Conservation (phyloP, 1,140 invertebrate genomes). For the Hesperophylax magnus region DNA sequence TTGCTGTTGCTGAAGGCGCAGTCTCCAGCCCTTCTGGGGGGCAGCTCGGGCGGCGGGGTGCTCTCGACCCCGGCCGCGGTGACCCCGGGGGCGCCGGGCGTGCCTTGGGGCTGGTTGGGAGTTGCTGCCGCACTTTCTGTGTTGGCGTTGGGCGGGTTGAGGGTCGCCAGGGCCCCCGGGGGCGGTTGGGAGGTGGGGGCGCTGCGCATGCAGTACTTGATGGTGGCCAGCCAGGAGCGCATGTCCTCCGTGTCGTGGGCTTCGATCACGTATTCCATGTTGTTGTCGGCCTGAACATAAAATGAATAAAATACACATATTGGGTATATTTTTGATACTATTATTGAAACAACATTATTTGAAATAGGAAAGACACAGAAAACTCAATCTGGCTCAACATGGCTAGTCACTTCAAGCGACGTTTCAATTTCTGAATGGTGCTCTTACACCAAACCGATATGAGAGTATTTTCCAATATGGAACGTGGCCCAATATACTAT, state of each 20-base stretch:
- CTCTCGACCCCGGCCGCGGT: constrained; percentile 29
- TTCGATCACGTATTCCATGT: constrained; percentile 97
- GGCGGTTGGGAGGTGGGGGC: constrained; percentile 73
- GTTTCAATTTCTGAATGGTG: too few relatives aligned
- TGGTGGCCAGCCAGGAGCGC: constrained; percentile 89
- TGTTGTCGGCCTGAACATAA: constrained; percentile 80
- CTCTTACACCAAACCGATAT: too few relatives aligned
- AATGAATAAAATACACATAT: background rate
- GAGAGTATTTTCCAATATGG: too few relatives aligned
- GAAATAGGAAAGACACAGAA: too few relatives aligned
- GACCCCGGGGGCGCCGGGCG: constrained; percentile 58
- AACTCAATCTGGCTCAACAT: too few relatives aligned
- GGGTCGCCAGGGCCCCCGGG: constrained; percentile 64
- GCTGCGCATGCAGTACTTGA: constrained; percentile 86
- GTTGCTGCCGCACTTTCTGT: background rate
- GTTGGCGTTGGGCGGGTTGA: constrained; percentile 52
- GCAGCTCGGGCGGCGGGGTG: constrained; percentile 64
- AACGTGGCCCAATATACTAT: too few relatives aligned
- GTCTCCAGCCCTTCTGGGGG: constrained; percentile 62
- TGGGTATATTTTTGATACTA: too few relatives aligned
- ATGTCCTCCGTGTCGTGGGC: constrained; percentile 91
- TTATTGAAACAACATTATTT: too few relatives aligned
- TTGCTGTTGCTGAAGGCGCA: constrained; percentile 67
- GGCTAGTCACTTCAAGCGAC: too few relatives aligned
- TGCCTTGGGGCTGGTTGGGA: constrained; percentile 49